Percentiles rank a stretch among this genome's conserved stretches.
These are phyloP conservation scores for Megalurothrips usitatus DNA, from an alignment of 2,888 invertebrate species.

Conservation along the genomic window DNA sequence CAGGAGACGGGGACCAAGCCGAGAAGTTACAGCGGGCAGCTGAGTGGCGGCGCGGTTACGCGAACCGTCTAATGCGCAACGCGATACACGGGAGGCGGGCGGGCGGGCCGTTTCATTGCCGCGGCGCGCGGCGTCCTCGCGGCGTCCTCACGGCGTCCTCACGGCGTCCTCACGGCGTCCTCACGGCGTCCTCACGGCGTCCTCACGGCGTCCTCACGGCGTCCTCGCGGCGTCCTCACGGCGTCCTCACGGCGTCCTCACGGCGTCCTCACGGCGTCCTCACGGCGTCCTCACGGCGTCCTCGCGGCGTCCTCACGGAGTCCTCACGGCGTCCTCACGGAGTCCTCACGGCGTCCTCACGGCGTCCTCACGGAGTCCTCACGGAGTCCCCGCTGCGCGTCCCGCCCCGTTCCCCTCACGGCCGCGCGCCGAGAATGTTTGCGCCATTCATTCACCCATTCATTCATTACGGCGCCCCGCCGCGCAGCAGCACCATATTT, in stretches of 20 bases:
- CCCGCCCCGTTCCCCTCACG: background rate
- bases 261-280: background rate
- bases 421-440: background rate
- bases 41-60: background rate
- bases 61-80: background rate
- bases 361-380: background rate
- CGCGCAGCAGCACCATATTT: background rate
- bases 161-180: background rate
- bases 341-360: background rate
- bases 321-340: background rate
- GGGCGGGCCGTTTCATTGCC: background rate
- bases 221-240: background rate
- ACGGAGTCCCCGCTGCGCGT: background rate
- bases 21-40: background rate
- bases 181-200: background rate
- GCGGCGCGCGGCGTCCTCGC: background rate
- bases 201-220: background rate
- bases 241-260: no score
- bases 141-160: background rate
- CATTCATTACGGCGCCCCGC: conserved; percentile 18
- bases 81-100: background rate
- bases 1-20: no score
- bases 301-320: background rate
- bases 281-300: background rate
- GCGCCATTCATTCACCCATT: background rate